Conservation (phyloP, 1,140 invertebrate species). For the Drosophila kohkoa region DNA sequence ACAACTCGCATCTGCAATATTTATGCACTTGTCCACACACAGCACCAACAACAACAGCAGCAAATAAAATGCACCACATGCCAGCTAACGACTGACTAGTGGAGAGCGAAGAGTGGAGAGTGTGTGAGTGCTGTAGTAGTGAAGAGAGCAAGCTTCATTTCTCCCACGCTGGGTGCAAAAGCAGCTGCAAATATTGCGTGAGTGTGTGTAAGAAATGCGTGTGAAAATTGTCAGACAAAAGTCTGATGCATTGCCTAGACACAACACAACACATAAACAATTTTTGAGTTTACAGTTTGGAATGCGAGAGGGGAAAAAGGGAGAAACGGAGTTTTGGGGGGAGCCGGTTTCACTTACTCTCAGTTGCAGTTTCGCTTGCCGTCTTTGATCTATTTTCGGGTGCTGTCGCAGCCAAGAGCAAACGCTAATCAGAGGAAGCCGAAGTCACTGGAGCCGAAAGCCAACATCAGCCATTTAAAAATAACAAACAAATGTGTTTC, state of each 20-base stretch:
- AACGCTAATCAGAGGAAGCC: not conserved
- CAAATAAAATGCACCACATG: not conserved
- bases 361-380: conserved; percentile 6
- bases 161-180: not conserved
- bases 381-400: conserved; percentile 42
- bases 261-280: conserved; percentile 2
- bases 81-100: not conserved
- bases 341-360: not conserved
- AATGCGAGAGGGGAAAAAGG: not conserved
- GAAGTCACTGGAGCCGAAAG: conserved; percentile 12
- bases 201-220: conserved; percentile 2
- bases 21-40: conserved; percentile 42
- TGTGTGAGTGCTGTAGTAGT: not conserved
- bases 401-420: not conserved
- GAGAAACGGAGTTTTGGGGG: not conserved
- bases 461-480: conserved; percentile 24
- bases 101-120: not conserved
- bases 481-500: conserved; percentile 7
- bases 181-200: not conserved
- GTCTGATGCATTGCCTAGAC: not conserved
- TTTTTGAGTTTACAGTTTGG: not conserved
- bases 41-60: not conserved
- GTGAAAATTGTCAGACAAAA: conserved; percentile 8
- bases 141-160: not conserved
- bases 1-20: conserved; percentile 36